Percentiles rank a stretch among this genome's conserved stretches.
Evolutionary conservation across 2,113 vertebrate species (phyloP).

Genomic region (Odocoileus hemionus): DNA sequence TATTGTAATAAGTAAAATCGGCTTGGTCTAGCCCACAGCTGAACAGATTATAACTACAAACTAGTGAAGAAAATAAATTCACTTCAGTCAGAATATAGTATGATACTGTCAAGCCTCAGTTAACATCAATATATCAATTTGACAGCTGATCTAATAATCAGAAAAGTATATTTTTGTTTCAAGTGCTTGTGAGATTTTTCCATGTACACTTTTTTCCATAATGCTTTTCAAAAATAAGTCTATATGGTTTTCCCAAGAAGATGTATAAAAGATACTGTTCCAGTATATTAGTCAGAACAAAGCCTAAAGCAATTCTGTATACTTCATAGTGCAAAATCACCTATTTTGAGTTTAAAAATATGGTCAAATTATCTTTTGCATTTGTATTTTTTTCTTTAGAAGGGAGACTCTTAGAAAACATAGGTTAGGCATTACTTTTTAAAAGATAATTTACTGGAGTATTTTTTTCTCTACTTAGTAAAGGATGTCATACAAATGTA

Average conservation of each 20-base stretch:
- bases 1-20: not conserved
- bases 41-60: not conserved
- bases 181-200: not conserved
- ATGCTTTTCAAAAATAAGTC: not conserved
- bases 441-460: not conserved
- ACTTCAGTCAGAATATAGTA: not conserved
- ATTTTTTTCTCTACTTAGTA: not conserved
- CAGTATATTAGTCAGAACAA: not conserved
- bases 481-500: not conserved
- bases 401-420: not conserved
- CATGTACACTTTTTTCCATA: not conserved
- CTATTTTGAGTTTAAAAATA: not conserved
- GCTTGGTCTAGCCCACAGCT: not conserved
- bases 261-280: not conserved
- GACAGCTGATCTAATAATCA: not conserved
- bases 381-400: not conserved
- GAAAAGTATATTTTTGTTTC: not conserved
- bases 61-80: conserved; percentile 6
- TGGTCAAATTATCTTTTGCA: not conserved
- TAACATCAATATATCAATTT: not conserved
- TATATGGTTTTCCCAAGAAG: not conserved
- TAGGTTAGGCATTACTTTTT: not conserved
- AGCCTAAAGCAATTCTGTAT: not conserved
- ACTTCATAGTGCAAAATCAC: not conserved
- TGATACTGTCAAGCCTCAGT: not conserved